These are phyloP conservation scores for Pseudoatta argentina DNA, from an alignment of 1,140 invertebrate species.

Conservation along the genomic window DNA sequence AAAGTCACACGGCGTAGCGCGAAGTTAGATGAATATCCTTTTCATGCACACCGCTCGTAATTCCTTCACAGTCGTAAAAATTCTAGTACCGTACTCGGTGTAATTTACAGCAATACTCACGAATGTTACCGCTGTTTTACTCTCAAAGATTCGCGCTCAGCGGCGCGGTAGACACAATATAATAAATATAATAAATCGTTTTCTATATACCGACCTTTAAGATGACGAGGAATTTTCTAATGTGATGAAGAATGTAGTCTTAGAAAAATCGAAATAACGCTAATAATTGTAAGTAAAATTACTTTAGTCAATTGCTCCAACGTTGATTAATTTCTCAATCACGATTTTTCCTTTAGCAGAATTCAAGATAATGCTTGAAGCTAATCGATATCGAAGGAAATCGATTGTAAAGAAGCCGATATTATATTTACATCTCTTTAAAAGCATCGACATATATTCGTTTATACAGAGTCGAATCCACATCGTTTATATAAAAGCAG, in stretches of 20 bases:
- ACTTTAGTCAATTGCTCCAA: background rate
- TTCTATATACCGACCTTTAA: background rate
- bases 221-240: slow-evolving; percentile 19
- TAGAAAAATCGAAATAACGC: background rate
- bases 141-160: background rate
- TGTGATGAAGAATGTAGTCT: background rate
- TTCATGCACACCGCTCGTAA: slow-evolving; percentile 52
- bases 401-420: background rate
- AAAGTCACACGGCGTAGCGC: slow-evolving; percentile 42
- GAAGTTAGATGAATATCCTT: slow-evolving; percentile 52
- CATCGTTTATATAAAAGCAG: background rate
- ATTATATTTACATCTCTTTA: background rate
- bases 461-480: slow-evolving; percentile 2
- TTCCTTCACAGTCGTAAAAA: slow-evolving; percentile 50
- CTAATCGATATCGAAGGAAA: background rate
- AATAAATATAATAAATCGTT: background rate
- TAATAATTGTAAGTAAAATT: background rate
- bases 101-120: slow-evolving; percentile 35
- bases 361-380: background rate
- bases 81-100: slow-evolving; percentile 41
- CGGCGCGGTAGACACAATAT: background rate
- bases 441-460: background rate
- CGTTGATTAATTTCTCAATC: slow-evolving; percentile 7
- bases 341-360: background rate
- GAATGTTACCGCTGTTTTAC: slow-evolving; percentile 29